Conservation (phyloP, 2,888 invertebrate genomes). For the Cataglyphis livida region DNA sequence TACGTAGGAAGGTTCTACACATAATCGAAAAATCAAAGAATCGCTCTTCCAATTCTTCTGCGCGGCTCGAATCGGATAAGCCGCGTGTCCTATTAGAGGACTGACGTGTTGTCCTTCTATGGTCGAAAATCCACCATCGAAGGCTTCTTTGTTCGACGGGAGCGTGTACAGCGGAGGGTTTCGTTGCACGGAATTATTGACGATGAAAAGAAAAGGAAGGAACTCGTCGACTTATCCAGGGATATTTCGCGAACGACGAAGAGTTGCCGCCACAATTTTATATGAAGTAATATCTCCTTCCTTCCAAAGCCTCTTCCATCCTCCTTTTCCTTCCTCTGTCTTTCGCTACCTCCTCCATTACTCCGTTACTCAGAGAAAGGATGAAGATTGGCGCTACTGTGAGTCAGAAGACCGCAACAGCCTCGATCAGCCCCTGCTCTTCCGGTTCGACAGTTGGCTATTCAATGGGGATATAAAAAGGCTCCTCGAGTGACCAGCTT, state of each 20-base stretch:
- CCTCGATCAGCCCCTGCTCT: constrained; percentile 56
- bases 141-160: constrained; percentile 65
- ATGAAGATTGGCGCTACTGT: constrained; percentile 67
- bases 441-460: constrained; percentile 55
- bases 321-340: not conserved
- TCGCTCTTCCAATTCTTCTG: constrained; percentile 11
- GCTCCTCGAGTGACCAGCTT: constrained; percentile 73
- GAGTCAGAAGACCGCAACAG: constrained; percentile 58
- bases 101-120: constrained; percentile 57
- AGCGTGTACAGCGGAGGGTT: constrained; percentile 52
- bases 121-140: constrained; percentile 58
- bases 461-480: constrained; percentile 72
- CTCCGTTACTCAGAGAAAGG: constrained; percentile 37
- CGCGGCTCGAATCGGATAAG: constrained; percentile 19
- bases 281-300: constrained; percentile 72
- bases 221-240: constrained; percentile 66
- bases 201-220: constrained; percentile 71
- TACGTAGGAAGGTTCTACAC: not conserved
- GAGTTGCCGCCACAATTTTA: constrained; percentile 71
- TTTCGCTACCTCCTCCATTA: not conserved
- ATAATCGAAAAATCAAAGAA: not conserved
- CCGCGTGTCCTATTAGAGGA: constrained; percentile 55
- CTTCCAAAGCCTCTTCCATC: constrained; percentile 29
- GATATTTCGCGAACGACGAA: constrained; percentile 70
- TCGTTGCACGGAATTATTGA: constrained; percentile 64